phyloP scores from a whole-genome alignment of 1,140 invertebrate species.

The Philopotamus ludificatus region DNA sequence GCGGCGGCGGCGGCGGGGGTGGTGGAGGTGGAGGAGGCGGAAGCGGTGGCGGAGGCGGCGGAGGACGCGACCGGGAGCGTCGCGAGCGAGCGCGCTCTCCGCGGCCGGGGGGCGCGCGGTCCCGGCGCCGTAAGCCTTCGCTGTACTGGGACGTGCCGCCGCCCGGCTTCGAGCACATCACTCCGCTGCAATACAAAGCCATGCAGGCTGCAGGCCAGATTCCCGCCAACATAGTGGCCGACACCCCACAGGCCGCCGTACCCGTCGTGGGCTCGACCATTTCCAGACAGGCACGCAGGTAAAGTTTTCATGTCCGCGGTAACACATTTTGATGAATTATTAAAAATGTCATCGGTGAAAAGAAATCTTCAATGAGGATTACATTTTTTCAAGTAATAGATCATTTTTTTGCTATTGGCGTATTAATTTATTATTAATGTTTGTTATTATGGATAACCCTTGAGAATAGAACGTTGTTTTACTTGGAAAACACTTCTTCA shows the following conservation, averaged over 20 bases:
- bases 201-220: slow-evolving; percentile 92
- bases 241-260: slow-evolving; percentile 87
- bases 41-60: background rate
- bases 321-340: too few relatives aligned
- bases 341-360: too few relatives aligned
- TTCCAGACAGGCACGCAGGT: slow-evolving; percentile 86
- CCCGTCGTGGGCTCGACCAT: slow-evolving; percentile 98
- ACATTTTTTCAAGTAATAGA: background rate
- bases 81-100: slow-evolving; percentile 23
- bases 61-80: background rate
- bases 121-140: slow-evolving; percentile 81
- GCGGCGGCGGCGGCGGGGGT: too few relatives aligned
- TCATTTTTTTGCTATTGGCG: too few relatives aligned
- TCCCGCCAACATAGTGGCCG: slow-evolving; percentile 85
- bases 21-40: too few relatives aligned
- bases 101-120: slow-evolving; percentile 50
- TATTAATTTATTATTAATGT: too few relatives aligned
- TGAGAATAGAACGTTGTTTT: too few relatives aligned
- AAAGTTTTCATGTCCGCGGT: background rate
- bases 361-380: too few relatives aligned
- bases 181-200: slow-evolving; percentile 84
- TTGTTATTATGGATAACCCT: too few relatives aligned
- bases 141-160: slow-evolving; percentile 99
- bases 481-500: too few relatives aligned
- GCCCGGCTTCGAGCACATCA: slow-evolving; percentile 97